These are phyloP conservation scores for Percopsis omiscomaycus DNA, from an alignment of 2,797 vertebrate genomes.

Conservation along the genomic window DNA sequence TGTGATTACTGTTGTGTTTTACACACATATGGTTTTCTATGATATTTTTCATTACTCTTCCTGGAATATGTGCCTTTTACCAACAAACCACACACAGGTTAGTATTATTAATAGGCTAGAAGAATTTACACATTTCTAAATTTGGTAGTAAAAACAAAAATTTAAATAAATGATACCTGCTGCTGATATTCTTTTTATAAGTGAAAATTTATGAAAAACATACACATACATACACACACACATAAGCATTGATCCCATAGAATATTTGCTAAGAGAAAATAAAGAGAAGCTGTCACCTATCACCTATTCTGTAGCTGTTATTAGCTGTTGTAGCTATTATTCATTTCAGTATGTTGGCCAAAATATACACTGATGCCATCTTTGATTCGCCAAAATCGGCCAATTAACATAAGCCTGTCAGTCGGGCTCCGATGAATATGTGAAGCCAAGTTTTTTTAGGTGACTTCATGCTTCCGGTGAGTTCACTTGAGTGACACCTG, in stretches of 20 bases:
- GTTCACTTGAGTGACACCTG: slow-evolving; percentile 29
- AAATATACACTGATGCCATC: too few relatives aligned
- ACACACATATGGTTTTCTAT: slow-evolving; percentile 21
- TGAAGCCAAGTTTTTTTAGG: neutral
- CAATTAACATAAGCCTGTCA: too few relatives aligned
- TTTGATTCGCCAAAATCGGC: too few relatives aligned
- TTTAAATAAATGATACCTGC: too few relatives aligned
- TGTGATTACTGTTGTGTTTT: slow-evolving; percentile 28
- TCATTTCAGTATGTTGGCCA: too few relatives aligned
- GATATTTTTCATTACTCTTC: slow-evolving; percentile 29
- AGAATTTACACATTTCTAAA: slow-evolving; percentile 1
- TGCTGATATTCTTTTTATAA: too few relatives aligned
- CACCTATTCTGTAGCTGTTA: too few relatives aligned
- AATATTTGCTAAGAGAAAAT: neutral
- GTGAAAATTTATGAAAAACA: neutral
- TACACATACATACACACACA: neutral
- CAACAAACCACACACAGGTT: slow-evolving; percentile 11
- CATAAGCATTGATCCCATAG: neutral
- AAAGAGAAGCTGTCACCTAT: neutral
- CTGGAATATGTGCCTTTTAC: slow-evolving; percentile 32
- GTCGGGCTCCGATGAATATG: neutral
- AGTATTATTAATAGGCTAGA: slow-evolving; percentile 9
- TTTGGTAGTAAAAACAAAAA: slow-evolving; percentile 9
- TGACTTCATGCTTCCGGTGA: slow-evolving; percentile 4
- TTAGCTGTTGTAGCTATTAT: too few relatives aligned